Conservation (phyloP, 35 echinoderm and acorn worm genomes). For the Lytechinus variegatus region DNA sequence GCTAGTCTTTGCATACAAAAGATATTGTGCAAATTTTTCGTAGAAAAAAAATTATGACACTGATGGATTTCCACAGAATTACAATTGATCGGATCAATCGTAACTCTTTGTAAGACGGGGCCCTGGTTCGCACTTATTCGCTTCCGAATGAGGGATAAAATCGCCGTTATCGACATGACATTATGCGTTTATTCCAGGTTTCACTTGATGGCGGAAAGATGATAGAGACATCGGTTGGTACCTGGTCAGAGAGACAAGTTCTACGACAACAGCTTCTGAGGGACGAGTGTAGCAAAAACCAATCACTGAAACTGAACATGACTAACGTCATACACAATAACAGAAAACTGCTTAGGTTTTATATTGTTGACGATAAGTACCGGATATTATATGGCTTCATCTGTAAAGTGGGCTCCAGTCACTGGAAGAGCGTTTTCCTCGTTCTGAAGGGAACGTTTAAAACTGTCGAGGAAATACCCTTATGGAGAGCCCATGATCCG, state of each 20-base stretch:
- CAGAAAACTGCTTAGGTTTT: conserved; percentile 74
- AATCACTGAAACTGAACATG: conserved; percentile 11
- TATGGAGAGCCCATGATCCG: conserved; percentile 73
- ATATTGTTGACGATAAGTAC: conserved; percentile 80
- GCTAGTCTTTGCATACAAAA: too few relatives aligned
- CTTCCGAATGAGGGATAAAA: too few relatives aligned
- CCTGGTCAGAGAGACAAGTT: conserved; percentile 9
- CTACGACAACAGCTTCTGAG: background rate
- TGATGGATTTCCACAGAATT: too few relatives aligned
- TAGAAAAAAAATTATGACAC: too few relatives aligned
- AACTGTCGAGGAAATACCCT: conserved; percentile 77
- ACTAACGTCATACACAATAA: conserved; percentile 64
- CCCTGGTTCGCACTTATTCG: too few relatives aligned
- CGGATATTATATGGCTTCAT: conserved; percentile 73
- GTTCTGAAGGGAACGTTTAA: conserved; percentile 88
- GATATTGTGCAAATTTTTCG: too few relatives aligned
- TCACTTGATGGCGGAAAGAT: too few relatives aligned
- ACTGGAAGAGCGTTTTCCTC: conserved; percentile 92
- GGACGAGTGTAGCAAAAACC: background rate
- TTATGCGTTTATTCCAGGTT: too few relatives aligned
- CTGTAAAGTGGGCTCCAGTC: conserved; percentile 88
- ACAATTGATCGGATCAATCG: too few relatives aligned
- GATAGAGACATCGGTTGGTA: too few relatives aligned
- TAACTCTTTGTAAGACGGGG: too few relatives aligned
- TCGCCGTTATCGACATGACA: too few relatives aligned